A percentile compares a stretch with the other conserved stretches of the same genome.
Conservation (phyloP, 2,113 vertebrate species). For the Sardina pilchardus region DNA sequence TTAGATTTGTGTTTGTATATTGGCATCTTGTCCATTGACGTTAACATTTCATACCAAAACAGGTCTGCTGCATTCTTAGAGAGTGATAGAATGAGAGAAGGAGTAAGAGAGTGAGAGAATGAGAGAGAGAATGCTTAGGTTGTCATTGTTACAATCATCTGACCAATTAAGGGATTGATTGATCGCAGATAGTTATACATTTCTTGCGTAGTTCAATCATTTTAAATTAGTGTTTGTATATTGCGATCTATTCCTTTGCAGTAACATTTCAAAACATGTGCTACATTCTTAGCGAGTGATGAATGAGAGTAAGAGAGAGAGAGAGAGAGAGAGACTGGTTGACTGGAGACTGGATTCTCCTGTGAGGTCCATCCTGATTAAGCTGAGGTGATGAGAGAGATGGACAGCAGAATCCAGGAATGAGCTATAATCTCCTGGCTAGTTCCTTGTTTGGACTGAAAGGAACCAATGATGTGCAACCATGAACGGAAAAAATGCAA, state of each 20-base stretch:
- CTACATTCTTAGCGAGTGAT: not conserved
- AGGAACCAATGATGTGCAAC: not conserved
- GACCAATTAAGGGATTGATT: too few relatives aligned
- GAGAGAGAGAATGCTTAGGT: not conserved
- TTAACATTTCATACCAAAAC: not conserved
- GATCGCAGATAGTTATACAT: too few relatives aligned
- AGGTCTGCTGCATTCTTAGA: not conserved
- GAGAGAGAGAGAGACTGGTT: not conserved
- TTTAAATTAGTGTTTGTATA: not conserved
- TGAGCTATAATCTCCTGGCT: not conserved
- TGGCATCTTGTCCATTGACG: too few relatives aligned
- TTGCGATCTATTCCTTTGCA: not conserved
- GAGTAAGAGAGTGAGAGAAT: not conserved
- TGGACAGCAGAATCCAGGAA: not conserved
- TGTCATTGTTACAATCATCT: too few relatives aligned
- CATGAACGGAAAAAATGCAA: not conserved
- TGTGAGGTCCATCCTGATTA: not conserved
- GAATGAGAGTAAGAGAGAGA: not conserved
- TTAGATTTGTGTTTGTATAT: too few relatives aligned
- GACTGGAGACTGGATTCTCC: constrained; percentile 2
- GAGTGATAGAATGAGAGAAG: not conserved
- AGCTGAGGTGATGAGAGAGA: not conserved
- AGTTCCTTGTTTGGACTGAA: not conserved
- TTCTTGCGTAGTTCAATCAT: too few relatives aligned
- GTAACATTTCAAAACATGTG: not conserved